A percentile compares a stretch with the other conserved stretches of the same genome.
Evolutionary conservation across 2,888 invertebrate species (phyloP).

Genomic region (Agriopis aurantiaria): DNA sequence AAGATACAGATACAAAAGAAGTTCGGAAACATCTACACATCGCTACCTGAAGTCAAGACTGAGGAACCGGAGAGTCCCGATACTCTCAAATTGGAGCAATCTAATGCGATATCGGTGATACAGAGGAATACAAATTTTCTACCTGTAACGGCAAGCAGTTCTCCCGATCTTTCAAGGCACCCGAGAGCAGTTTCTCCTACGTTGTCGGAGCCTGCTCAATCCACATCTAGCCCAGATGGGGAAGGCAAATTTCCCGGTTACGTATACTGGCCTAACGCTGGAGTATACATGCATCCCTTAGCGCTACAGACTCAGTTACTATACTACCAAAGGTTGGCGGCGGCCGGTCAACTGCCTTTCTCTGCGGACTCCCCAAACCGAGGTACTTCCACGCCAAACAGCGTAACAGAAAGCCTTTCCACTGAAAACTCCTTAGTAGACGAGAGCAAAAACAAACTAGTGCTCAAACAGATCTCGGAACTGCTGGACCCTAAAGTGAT

Average conservation of each 20-base stretch:
- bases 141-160: slow-evolving; percentile 75
- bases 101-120: slow-evolving; percentile 80
- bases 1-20: slow-evolving; percentile 88
- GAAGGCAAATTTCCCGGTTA: slow-evolving; percentile 82
- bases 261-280: slow-evolving; percentile 90
- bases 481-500: slow-evolving; percentile 79
- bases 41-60: slow-evolving; percentile 85
- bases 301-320: slow-evolving; percentile 90
- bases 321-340: slow-evolving; percentile 91
- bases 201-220: slow-evolving; percentile 74
- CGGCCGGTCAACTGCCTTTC: slow-evolving; percentile 78
- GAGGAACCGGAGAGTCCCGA: slow-evolving; percentile 85
- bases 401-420: slow-evolving; percentile 61
- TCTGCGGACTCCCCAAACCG: slow-evolving; percentile 67
- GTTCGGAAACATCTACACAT: slow-evolving; percentile 88
- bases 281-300: slow-evolving; percentile 91
- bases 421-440: slow-evolving; percentile 75
- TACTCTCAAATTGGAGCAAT: slow-evolving; percentile 74
- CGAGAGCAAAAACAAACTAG: slow-evolving; percentile 74
- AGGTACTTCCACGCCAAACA: slow-evolving; percentile 65
- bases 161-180: slow-evolving; percentile 74
- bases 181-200: slow-evolving; percentile 68
- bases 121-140: slow-evolving; percentile 75
- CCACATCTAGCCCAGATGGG: slow-evolving; percentile 67
- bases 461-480: slow-evolving; percentile 81